Evolutionary conservation across 2,888 invertebrate species (phyloP), one percentile per base, ranked within the genome.

Genomic region (Acronicta alni): DNA sequence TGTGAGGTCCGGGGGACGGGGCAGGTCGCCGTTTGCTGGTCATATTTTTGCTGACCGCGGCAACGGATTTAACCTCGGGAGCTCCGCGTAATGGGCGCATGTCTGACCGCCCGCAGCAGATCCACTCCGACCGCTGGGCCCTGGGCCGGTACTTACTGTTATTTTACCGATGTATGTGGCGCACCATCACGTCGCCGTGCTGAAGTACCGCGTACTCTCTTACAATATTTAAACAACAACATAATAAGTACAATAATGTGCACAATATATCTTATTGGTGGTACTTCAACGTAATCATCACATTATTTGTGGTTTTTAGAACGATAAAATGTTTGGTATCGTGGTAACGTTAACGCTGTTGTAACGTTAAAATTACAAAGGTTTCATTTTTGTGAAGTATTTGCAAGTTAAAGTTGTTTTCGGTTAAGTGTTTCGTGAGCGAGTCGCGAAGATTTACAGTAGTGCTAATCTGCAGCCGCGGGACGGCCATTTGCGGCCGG

Each of bases 11-110:
- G 3, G 7, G 37, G 0, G 8, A 9, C 1, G 17, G 9, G 15
- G 37, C 6, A 30, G 41, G 5, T 58, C 55, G 32, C 9, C 20
- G 4, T 12, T 16, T 6, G 18, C 54, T 67, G 46, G 67, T 47
- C 48, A 55, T 58, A 49, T 66, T 70, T 45, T 20, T 62, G 72
- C 68, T 63, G 75, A 75, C 63, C 59, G 47, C 60, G 41, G 51
- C 58, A 41, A 16, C 42, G 42, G 61, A 53, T 55, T 42, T 48
- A 53, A 60, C 57, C 57, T 49, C 26, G 9, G 46, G 20, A 45
- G 49, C 44, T 57, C 52, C 43, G 42, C 56, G 61, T 61, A 59
- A 61, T 59, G 48, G 59, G 38, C 42, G 15, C 48, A 16, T 30
- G 54, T 62, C 42, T 41, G 55, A 49, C 57, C 32, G 55, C 30